phyloP scores from a whole-genome alignment of 92 coral and sea anemone species.

The Zoanthus sociatus region DNA sequence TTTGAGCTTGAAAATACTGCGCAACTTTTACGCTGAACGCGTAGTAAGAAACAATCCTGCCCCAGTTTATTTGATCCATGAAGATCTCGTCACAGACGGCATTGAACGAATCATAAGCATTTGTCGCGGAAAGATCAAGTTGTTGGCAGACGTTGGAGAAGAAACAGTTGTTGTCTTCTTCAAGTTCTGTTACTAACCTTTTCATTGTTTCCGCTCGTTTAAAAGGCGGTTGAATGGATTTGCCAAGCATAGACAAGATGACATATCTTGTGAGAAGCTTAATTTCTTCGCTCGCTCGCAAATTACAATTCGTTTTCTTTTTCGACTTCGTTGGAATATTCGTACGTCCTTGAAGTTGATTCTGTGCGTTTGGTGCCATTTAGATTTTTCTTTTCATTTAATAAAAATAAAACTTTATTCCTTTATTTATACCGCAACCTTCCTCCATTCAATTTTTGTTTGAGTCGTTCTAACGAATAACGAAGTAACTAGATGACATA shows the following conservation, averaged over 20 bases:
- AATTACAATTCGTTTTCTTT: slow-evolving; percentile 14
- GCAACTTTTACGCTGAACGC: slow-evolving; percentile 72
- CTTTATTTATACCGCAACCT: background rate
- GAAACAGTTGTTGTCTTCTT: slow-evolving; percentile 51
- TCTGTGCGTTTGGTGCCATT: slow-evolving; percentile 51
- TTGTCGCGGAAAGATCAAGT: slow-evolving; percentile 45
- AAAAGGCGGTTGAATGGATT: slow-evolving; percentile 52
- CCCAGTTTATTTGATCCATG: slow-evolving; percentile 71
- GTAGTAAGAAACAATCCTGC: slow-evolving; percentile 60
- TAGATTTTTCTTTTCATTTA: background rate
- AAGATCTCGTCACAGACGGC: slow-evolving; percentile 66
- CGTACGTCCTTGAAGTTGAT: background rate
- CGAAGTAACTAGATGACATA: background rate
- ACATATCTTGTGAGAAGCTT: slow-evolving; percentile 63
- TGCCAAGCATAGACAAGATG: slow-evolving; percentile 51
- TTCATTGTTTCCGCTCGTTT: slow-evolving; percentile 55
- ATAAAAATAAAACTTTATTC: background rate
- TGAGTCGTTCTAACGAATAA: background rate
- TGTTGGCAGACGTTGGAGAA: slow-evolving; percentile 62
- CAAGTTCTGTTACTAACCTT: slow-evolving; percentile 48
- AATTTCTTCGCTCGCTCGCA: slow-evolving; percentile 39
- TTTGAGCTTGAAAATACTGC: slow-evolving; percentile 59
- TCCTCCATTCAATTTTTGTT: background rate
- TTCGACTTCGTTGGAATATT: background rate
- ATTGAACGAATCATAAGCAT: slow-evolving; percentile 58